A percentile compares a stretch with the other conserved stretches of the same genome.
Evolutionary conservation across 2,113 vertebrate species (phyloP).

Genomic region (Brienomyrus brachyistius): DNA sequence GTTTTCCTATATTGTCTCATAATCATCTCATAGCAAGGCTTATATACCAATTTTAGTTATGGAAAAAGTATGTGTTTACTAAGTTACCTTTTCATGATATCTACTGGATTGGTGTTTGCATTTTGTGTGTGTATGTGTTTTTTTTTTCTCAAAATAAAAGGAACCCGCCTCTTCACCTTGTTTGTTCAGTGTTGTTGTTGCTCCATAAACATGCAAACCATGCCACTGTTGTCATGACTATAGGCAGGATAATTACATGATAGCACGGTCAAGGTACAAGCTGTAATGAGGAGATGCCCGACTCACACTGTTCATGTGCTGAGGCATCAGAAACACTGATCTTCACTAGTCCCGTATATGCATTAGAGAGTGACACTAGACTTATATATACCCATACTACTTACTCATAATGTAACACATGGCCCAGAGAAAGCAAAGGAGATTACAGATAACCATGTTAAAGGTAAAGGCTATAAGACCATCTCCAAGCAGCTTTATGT

Average conservation of each 20-base stretch:
- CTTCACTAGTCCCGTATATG: background rate
- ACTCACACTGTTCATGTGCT: background rate
- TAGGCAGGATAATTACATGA: background rate
- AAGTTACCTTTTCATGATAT: background rate
- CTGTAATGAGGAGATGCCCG: background rate
- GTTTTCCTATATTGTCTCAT: background rate
- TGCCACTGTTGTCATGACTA: background rate
- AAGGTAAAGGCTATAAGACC: no score
- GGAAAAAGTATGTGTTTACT: background rate
- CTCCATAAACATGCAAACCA: background rate
- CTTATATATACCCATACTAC: background rate
- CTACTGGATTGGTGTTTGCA: background rate
- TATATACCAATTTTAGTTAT: background rate
- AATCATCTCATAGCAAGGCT: background rate
- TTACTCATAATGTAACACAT: no score
- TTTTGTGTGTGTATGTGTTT: background rate
- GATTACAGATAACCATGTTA: no score
- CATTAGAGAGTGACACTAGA: background rate
- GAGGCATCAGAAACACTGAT: background rate
- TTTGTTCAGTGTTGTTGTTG: background rate
- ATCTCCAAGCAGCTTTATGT: no score
- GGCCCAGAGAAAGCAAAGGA: no score
- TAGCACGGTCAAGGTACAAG: background rate
- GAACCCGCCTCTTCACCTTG: background rate
- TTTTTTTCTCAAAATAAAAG: conserved; percentile 1